Percentiles rank a stretch among this genome's conserved stretches.
Conservation (phyloP, 2,888 invertebrate species). For the Eucera pruinosa region DNA sequence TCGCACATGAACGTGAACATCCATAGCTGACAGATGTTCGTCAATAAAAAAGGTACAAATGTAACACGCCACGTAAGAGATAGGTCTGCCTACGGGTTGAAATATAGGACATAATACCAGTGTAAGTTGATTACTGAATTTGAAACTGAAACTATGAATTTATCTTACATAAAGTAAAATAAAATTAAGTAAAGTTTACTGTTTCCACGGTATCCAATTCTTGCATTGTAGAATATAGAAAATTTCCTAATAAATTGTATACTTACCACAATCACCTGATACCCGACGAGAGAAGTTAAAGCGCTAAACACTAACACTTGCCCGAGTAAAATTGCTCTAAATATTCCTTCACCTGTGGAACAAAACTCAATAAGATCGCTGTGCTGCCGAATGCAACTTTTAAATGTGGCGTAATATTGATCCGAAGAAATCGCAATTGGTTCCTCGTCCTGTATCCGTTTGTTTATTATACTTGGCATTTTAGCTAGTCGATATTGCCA, state of each 20-base stretch:
- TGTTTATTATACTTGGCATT: neutral
- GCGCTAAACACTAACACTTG: conserved; percentile 61
- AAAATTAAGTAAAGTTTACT: too few relatives aligned
- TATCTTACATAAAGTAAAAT: too few relatives aligned
- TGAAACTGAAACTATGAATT: neutral
- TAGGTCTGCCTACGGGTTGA: conserved; percentile 3
- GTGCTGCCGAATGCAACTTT: conserved; percentile 56
- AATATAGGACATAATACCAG: neutral
- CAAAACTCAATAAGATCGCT: conserved; percentile 58
- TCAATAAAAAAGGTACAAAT: neutral
- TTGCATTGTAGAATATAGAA: neutral
- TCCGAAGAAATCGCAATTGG: too few relatives aligned
- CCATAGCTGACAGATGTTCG: neutral
- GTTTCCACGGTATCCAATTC: too few relatives aligned
- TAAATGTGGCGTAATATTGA: conserved; percentile 46
- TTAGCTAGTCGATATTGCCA: conserved; percentile 59
- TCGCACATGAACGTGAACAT: conserved; percentile 29
- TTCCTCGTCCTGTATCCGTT: too few relatives aligned
- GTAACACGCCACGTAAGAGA: neutral
- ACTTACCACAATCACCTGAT: conserved; percentile 54
- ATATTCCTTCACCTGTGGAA: conserved; percentile 57
- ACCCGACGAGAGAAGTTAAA: conserved; percentile 49
- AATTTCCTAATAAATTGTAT: neutral
- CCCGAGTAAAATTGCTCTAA: conserved; percentile 53
- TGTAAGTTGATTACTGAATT: neutral